Evolutionary conservation across 2,888 invertebrate species (phyloP).

Genomic region (Chymomyza caudatula): DNA sequence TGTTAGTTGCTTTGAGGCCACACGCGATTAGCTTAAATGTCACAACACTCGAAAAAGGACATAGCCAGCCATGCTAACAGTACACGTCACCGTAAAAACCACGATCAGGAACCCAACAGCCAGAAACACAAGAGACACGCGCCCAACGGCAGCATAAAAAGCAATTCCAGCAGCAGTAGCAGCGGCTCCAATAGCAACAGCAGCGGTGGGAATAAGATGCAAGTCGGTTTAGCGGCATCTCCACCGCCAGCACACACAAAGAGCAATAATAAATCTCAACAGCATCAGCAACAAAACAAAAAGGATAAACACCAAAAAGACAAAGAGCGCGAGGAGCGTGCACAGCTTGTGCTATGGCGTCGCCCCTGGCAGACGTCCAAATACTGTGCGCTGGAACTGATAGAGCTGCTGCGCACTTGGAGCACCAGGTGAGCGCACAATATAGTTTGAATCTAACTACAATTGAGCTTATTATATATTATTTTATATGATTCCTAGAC

Average conservation of each 20-base stretch:
- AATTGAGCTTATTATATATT: not conserved
- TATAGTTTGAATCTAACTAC: not conserved
- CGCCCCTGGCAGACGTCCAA: conserved; percentile 87
- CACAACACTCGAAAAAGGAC: conserved; percentile 73
- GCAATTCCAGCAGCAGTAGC: conserved; percentile 30
- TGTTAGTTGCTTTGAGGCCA: conserved; percentile 22
- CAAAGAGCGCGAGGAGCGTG: conserved; percentile 81
- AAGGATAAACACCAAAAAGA: conserved; percentile 75
- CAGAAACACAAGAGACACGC: conserved; percentile 13
- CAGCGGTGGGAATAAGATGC: conserved; percentile 6
- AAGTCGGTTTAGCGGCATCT: conserved; percentile 52
- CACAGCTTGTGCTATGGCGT: conserved; percentile 88
- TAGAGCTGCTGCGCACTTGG: conserved; percentile 81
- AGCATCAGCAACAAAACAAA: conserved; percentile 51
- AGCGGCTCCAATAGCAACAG: conserved; percentile 33
- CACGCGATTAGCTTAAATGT: conserved; percentile 61
- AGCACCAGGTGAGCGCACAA: conserved; percentile 80
- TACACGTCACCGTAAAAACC: conserved; percentile 39
- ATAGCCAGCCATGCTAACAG: conserved; percentile 33
- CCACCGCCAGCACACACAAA: conserved; percentile 20
- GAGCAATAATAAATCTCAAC: conserved; percentile 29
- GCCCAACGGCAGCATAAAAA: conserved; percentile 47
- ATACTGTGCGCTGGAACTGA: conserved; percentile 87
- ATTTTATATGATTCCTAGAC: conserved; percentile 50
- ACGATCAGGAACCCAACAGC: conserved; percentile 6